Base-by-base conservation (phyloP, 1,140 invertebrate genomes). In the Rhagoletis pomonella region DNA sequence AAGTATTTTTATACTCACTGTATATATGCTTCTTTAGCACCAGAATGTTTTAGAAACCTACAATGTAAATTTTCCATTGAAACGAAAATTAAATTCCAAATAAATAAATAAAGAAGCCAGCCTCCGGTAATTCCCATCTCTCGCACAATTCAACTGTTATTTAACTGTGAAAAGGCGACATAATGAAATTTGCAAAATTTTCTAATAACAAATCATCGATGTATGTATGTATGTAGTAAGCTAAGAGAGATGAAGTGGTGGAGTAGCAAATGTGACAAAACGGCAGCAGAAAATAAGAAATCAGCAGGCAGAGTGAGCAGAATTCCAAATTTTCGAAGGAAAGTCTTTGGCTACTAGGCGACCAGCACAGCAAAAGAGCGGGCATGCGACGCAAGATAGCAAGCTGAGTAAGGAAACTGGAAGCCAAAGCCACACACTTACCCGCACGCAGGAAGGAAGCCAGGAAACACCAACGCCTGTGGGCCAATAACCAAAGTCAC, bases 111-210 rank as follows among this genome's bases (percentile, higher is more conserved):
- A 12, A 62, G 17, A 4, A 62, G 17, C 29, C 60, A 62, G n/a
- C n/a, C n/a, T 62, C 12, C 29, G 29, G 29, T 62, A n/a, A 62
- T 62, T n/a, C 60, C 7, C n/a, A 14, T 17, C 12, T 62, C n/a
- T 62, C n/a, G 4, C 60, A 62, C 60, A 14, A 14, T 7, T 62
- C 60, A 62, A 62, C 60, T 14, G 60, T 73, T 73, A 73, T 44
- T 73, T 73, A 55, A 42, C 47, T 7, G 55, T 55, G 55, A 81
- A 81, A 81, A 19, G 47, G 73, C 5, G n/a, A 17, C 50, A 55
- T 81, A 81, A 81, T 81, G 14, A 81, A 81, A 81, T 77, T 77
- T 77, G 73, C 73, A 77, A 77, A n/a, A 55, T 81, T 81, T 29
- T 50, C 73, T 55, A 81, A 81, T 55, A 55, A 81, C 73, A 55